Evolutionary conservation across 35 echinoderm and acorn worm species (phyloP).

Genomic region (Ophioderma brevispina): DNA sequence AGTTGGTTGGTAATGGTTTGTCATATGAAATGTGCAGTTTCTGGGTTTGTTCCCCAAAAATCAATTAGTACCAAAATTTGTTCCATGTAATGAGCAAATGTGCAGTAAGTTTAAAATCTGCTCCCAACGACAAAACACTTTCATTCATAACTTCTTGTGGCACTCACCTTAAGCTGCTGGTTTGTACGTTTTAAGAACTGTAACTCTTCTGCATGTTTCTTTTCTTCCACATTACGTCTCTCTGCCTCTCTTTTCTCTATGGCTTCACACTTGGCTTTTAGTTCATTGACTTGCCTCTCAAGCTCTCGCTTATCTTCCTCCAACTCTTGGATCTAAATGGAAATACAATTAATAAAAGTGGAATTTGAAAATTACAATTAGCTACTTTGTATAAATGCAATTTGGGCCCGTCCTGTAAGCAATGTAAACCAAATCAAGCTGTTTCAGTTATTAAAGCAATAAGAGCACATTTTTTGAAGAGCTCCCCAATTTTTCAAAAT

Average conservation of each 20-base stretch:
- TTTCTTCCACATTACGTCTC: constrained; percentile 94
- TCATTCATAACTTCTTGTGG: not conserved
- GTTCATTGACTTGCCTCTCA: constrained; percentile 95
- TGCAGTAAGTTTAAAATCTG: too few relatives aligned
- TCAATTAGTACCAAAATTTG: not conserved
- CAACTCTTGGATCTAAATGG: constrained; percentile 78
- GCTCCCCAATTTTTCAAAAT: too few relatives aligned
- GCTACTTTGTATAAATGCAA: not conserved
- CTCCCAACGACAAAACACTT: not conserved
- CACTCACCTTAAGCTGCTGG: constrained; percentile 92
- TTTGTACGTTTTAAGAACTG: constrained; percentile 99
- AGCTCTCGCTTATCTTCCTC: constrained; percentile 94
- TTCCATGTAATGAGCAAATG: not conserved
- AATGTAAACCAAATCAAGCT: not conserved
- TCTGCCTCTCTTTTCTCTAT: constrained; percentile 98
- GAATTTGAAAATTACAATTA: constrained; percentile 1
- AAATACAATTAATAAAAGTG: too few relatives aligned
- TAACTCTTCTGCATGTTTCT: constrained; percentile 99
- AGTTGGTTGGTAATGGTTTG: not conserved
- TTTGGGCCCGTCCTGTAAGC: too few relatives aligned
- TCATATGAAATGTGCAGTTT: not conserved
- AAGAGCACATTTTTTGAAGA: too few relatives aligned
- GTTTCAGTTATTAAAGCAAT: too few relatives aligned
- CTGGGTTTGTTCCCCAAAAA: not conserved
- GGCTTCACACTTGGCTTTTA: constrained; percentile 98